A percentile compares a stretch with the other conserved stretches of the same genome.
phyloP scores from a whole-genome alignment of 1,140 invertebrate species.

The Drosophila repleta region DNA sequence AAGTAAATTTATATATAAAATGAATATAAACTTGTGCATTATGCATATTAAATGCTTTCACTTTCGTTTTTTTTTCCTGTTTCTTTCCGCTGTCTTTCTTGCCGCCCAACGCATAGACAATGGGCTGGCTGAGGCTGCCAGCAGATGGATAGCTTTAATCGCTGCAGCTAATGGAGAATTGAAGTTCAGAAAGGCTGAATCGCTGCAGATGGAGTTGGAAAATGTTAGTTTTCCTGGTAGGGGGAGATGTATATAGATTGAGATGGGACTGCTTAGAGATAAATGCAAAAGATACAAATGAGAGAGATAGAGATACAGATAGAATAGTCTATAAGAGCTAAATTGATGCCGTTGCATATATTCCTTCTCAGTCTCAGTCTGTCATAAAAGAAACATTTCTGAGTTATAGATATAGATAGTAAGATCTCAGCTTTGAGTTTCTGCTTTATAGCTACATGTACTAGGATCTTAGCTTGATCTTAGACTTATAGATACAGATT shows the following conservation, averaged over 20 bases:
- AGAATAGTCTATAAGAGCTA: neutral
- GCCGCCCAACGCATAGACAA: conserved; percentile 4
- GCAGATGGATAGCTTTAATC: conserved; percentile 12
- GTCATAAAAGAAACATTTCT: too few species aligned
- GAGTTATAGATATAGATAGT: too few species aligned
- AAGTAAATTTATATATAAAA: conserved; percentile 6
- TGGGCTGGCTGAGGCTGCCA: neutral
- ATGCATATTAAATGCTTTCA: conserved; percentile 78
- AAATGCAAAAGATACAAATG: neutral
- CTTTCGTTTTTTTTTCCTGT: conserved; percentile 47
- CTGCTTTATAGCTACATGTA: too few species aligned
- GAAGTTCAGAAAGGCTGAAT: neutral
- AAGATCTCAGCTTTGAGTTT: too few species aligned
- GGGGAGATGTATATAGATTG: neutral
- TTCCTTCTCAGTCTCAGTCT: too few species aligned
- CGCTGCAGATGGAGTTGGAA: neutral
- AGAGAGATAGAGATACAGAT: neutral
- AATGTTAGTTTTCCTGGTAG: too few species aligned
- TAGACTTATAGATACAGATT: too few species aligned
- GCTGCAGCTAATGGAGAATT: conserved; percentile 11
- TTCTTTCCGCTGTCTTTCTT: too few species aligned
- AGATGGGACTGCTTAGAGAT: neutral
- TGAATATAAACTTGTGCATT: conserved; percentile 57
- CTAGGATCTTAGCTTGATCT: too few species aligned
- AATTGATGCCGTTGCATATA: too few species aligned